Evolutionary conservation across 1,140 invertebrate genomes (phyloP).

Genomic region (Euglossa dilemma): DNA sequence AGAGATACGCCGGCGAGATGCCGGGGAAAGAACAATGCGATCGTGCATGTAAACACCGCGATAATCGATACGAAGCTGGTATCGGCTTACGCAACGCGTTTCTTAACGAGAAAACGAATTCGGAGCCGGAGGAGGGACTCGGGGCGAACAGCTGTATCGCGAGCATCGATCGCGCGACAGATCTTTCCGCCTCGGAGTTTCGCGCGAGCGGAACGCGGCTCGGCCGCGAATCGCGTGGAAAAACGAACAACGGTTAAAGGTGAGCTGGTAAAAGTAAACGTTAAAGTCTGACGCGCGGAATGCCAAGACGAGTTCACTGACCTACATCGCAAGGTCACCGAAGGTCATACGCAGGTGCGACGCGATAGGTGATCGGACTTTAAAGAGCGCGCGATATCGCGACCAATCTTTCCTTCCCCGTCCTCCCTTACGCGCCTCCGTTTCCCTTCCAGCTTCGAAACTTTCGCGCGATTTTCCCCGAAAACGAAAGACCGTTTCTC

Average conservation of each 20-base stretch:
- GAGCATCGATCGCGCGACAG: neutral
- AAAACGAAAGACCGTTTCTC: neutral
- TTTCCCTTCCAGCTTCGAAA: too few relatives aligned
- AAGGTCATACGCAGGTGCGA: neutral
- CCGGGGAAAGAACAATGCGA: neutral
- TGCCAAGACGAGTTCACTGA: neutral
- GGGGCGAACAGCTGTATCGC: neutral
- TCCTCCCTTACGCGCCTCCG: too few relatives aligned
- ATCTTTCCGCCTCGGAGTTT: neutral
- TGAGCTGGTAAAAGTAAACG: neutral
- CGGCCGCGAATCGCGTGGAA: neutral
- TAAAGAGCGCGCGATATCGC: neutral
- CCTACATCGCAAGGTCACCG: neutral
- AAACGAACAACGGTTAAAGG: neutral
- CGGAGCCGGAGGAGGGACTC: neutral
- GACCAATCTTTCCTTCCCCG: too few relatives aligned
- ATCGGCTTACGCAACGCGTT: neutral
- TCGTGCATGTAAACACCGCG: neutral
- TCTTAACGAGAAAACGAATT: neutral
- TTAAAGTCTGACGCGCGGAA: too few relatives aligned
- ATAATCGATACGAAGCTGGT: slow-evolving; percentile 1
- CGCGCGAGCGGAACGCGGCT: neutral
- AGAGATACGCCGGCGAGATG: too few relatives aligned
- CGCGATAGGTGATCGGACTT: slow-evolving; percentile 5
- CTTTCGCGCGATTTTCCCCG: too few relatives aligned